Evolutionary conservation across 1,140 invertebrate species (phyloP).

Genomic region (Aradophagus sp.): DNA sequence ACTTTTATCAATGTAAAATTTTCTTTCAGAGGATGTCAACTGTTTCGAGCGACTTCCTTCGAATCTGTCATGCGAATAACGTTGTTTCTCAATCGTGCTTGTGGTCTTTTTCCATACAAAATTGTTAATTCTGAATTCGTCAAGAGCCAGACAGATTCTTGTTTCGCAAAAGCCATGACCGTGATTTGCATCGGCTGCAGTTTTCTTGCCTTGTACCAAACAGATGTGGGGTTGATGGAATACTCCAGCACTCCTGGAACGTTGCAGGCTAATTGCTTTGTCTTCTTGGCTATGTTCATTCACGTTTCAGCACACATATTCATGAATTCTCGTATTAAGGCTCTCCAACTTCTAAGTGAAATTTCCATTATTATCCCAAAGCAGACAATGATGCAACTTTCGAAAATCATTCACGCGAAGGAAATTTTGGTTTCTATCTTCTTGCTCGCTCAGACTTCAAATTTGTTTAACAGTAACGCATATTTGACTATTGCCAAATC

Average conservation of each 20-base stretch:
- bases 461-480: constrained; percentile 10
- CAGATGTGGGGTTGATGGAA: constrained; percentile 14
- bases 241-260: constrained; percentile 37
- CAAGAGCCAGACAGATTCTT: background rate
- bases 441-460: constrained; percentile 20
- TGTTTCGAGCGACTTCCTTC: constrained; percentile 17
- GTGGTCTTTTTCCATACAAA: constrained; percentile 25
- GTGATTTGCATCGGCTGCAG: background rate
- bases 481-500: constrained; percentile 7
- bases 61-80: constrained; percentile 20
- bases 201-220: constrained; percentile 21
- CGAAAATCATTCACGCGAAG: constrained; percentile 18
- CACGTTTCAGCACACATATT: constrained; percentile 17
- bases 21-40: constrained; percentile 16
- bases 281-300: constrained; percentile 26
- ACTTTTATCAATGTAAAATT: background rate
- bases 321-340: constrained; percentile 14
- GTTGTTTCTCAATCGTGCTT: constrained; percentile 2
- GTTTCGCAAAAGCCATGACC: background rate
- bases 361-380: constrained; percentile 34
- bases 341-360: constrained; percentile 27
- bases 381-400: constrained; percentile 19
- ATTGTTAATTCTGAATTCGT: constrained; percentile 6
- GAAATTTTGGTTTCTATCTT: constrained; percentile 33
- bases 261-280: constrained; percentile 35